Base-by-base conservation (phyloP, 1,140 invertebrate species). In the Agrilus planipennis region DNA sequence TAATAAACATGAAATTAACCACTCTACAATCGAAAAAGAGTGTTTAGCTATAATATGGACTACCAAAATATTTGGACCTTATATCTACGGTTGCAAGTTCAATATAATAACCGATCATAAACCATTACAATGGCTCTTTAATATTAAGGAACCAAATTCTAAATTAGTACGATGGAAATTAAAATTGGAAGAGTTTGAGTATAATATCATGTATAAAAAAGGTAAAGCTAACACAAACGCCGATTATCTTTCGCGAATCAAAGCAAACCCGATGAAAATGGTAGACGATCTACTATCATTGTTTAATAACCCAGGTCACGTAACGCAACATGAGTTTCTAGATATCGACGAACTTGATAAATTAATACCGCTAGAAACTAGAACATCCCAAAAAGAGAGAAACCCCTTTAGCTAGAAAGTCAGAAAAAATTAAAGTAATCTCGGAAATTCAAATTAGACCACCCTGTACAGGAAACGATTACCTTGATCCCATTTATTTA, bases 1-100 rank as follows among this genome's bases (percentile, higher is more conserved):
- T n/a, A 54, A 34, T 17, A 38, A 32, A 19, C 5, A 10, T 19
- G 44, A 47, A 32, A 10, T 34, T 4, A 49, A 49, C 18, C 46
- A 35, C 15, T 18, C 39, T 4, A 23, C 23, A 25, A 46, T 39
- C 12, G 44, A 45, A 22, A 46, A 42, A 17, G 45, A 47, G 21
- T 44, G 36, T 17, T 22, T 47, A n/a, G 38, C 47, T 4, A 23
- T 39, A 12, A 11, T 50, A 14, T 44, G 35, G 19, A 34, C 2
- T n/a, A 20, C 39, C 10, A 38, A 40, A 31, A 47, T 47, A 25
- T 41, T 44, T 32, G 19, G 45, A 9, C 28, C 17, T 17, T 50
- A 47, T 25, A 20, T 48, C 5, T 38, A 43, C 14, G 36, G 36
- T 4, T 16, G 18, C 19, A 22, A 10, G 17, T 41, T 47, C 22